phyloP scores from a whole-genome alignment of 2,797 vertebrate genomes.

The Champsocephalus esox region DNA sequence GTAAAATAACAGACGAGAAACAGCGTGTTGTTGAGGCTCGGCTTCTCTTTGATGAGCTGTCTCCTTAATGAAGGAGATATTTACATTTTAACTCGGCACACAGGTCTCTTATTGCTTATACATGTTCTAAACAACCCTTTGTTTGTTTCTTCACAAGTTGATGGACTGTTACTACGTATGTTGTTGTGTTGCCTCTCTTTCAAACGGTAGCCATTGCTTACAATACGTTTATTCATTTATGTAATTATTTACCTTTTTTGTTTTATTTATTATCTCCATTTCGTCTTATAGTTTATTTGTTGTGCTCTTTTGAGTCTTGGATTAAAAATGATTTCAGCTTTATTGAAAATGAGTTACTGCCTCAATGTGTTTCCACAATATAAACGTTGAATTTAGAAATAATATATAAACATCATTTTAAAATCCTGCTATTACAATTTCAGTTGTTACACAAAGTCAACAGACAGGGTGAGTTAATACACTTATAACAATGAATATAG shows the following conservation, averaged over 20 bases:
- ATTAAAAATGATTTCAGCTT: no score
- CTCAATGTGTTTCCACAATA: no score
- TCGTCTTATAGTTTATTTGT: no score
- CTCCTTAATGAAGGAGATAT: background rate
- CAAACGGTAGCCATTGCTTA: background rate
- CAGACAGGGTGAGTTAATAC: slow-evolving; percentile 5
- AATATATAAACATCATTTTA: background rate
- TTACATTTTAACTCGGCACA: background rate
- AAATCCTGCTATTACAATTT: background rate
- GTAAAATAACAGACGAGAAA: slow-evolving; percentile 61
- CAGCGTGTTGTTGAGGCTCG: slow-evolving; percentile 4
- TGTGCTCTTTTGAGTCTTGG: no score
- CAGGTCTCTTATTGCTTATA: background rate
- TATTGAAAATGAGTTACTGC: no score
- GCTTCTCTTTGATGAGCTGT: slow-evolving; percentile 5
- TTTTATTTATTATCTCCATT: no score
- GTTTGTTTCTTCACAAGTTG: background rate
- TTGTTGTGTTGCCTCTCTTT: background rate
- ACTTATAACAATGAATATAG: background rate
- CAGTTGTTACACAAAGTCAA: background rate
- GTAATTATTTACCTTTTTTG: no score
- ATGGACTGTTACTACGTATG: background rate
- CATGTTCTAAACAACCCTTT: background rate
- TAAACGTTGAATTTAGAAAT: no score
- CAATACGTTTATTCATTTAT: no score